Evolutionary conservation across 2,888 invertebrate genomes (phyloP).

Genomic region (Teleogryllus oceanicus): DNA sequence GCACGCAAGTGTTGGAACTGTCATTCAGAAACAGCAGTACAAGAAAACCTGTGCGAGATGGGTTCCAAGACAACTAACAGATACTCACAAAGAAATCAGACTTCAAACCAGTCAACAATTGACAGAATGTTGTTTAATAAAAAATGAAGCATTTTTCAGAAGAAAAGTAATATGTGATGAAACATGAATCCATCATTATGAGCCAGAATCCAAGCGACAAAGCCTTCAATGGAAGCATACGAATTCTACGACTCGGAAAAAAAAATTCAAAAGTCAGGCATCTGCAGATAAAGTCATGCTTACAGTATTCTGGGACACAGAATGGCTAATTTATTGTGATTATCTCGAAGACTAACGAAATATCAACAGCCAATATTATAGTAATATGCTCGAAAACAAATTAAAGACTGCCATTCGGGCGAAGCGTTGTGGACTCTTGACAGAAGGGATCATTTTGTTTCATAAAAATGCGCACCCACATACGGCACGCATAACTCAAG

Average conservation of each 20-base stretch:
- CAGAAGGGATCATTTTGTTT: background rate
- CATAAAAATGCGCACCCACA: background rate
- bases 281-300: background rate
- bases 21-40: background rate
- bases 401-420: too few relatives aligned
- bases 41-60: background rate
- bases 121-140: background rate
- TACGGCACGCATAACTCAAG: background rate
- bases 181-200: conserved; percentile 20
- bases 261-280: background rate
- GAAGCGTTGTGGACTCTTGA: background rate
- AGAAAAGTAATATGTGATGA: background rate
- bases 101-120: background rate
- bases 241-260: background rate
- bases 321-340: background rate
- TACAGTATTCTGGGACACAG: background rate
- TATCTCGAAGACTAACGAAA: background rate
- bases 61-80: background rate
- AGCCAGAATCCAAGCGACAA: background rate
- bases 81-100: background rate
- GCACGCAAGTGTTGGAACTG: background rate
- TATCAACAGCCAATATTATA: background rate
- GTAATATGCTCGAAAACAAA: background rate
- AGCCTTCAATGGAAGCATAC: background rate
- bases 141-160: background rate